Conservation (phyloP, 2,113 vertebrate genomes). For the Heliornis fulica region DNA sequence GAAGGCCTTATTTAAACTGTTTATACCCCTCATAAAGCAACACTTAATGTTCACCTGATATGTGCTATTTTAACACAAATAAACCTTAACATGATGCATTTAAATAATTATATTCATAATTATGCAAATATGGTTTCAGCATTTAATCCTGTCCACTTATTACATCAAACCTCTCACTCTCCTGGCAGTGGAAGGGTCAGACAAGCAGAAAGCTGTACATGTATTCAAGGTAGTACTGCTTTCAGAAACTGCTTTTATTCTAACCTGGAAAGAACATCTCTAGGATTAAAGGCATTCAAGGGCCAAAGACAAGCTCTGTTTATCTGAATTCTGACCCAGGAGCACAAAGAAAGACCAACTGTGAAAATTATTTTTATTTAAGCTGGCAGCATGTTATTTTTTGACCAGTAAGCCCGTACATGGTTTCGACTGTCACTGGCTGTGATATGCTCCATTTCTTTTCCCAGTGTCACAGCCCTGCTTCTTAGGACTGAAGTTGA, state of each 20-base stretch:
- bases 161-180: background rate
- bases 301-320: background rate
- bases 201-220: background rate
- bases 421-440: background rate
- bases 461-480: background rate
- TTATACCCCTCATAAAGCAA: background rate
- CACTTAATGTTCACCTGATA: background rate
- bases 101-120: background rate
- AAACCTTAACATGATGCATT: background rate
- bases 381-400: background rate
- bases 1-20: background rate
- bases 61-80: background rate
- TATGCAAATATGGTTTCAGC: background rate
- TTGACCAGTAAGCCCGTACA: background rate
- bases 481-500: background rate
- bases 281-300: background rate
- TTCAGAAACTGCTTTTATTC: background rate
- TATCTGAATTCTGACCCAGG: background rate
- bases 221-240: background rate
- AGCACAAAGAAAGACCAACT: background rate
- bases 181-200: background rate
- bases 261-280: background rate
- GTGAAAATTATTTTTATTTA: background rate
- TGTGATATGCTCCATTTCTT: background rate
- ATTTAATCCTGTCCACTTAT: background rate